Conservation (phyloP, 2,113 vertebrate genomes). For the Addax nasomaculatus region DNA sequence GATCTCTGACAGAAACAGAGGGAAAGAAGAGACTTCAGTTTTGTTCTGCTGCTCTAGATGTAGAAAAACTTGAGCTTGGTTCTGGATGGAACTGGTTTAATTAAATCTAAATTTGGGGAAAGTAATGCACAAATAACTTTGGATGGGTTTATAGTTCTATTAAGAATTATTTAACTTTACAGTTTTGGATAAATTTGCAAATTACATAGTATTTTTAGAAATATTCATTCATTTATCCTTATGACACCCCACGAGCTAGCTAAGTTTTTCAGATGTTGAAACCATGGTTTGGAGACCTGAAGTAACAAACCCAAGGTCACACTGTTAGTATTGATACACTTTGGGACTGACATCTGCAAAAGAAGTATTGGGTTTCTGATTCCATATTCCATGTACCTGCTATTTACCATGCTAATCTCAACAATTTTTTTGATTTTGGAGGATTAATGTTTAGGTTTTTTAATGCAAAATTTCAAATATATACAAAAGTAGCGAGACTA, state of each 20-base stretch:
- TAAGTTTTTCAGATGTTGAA: neutral
- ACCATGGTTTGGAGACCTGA: neutral
- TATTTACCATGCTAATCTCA: neutral
- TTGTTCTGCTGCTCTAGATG: neutral
- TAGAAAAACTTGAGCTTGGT: neutral
- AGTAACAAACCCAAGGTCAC: neutral
- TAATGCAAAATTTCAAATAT: constrained; percentile 1
- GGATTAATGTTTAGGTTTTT: neutral
- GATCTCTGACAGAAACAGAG: neutral
- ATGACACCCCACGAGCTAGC: neutral
- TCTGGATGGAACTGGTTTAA: constrained; percentile 19
- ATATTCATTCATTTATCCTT: neutral
- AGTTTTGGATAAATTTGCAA: neutral
- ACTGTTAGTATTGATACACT: neutral
- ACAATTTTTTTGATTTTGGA: neutral
- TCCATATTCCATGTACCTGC: neutral
- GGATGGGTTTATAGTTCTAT: neutral
- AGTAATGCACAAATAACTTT: neutral
- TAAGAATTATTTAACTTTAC: neutral
- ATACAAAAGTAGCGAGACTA: neutral
- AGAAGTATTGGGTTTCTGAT: neutral
- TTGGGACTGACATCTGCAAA: neutral
- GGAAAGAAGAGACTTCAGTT: neutral
- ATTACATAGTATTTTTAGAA: neutral
- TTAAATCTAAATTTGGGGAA: neutral